A percentile compares a stretch with the other conserved stretches of the same genome.
Conservation (phyloP, 2,797 vertebrate species). For the Austrolebias charrua region DNA sequence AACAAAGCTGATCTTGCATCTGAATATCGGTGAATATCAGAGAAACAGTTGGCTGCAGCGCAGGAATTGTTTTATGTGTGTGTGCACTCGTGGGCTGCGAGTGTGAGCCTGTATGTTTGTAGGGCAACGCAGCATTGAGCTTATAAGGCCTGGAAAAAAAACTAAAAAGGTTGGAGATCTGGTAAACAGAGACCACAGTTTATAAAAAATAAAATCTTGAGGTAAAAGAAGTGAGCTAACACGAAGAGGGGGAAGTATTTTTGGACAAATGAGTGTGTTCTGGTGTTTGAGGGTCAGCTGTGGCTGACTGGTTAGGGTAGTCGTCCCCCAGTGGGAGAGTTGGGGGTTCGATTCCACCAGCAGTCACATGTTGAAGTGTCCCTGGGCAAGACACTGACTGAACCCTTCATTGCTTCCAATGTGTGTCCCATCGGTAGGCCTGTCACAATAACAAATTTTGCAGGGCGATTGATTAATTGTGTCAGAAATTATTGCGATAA, state of each 20-base stretch:
- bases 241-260: constrained; percentile 35
- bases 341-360: too few relatives aligned
- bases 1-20: constrained; percentile 24
- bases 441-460: too few relatives aligned
- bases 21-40: constrained; percentile 32
- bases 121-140: constrained; percentile 66
- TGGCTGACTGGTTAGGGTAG: too few relatives aligned
- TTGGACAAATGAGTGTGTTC: constrained; percentile 55
- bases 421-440: too few relatives aligned
- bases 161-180: constrained; percentile 59
- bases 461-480: too few relatives aligned
- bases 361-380: too few relatives aligned
- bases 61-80: constrained; percentile 46
- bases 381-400: too few relatives aligned
- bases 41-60: constrained; percentile 49
- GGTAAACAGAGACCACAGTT: constrained; percentile 52
- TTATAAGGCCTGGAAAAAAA: constrained; percentile 82
- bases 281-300: too few relatives aligned
- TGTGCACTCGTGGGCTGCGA: constrained; percentile 29
- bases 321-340: too few relatives aligned
- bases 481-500: too few relatives aligned
- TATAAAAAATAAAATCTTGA: constrained; percentile 51
- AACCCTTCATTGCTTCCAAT: too few relatives aligned
- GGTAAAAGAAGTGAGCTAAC: constrained; percentile 47
- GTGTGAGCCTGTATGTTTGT: constrained; percentile 50